A percentile compares a stretch with the other conserved stretches of the same genome.
Conservation (phyloP, 2,888 invertebrate genomes). For the Chymomyza procnemis region DNA sequence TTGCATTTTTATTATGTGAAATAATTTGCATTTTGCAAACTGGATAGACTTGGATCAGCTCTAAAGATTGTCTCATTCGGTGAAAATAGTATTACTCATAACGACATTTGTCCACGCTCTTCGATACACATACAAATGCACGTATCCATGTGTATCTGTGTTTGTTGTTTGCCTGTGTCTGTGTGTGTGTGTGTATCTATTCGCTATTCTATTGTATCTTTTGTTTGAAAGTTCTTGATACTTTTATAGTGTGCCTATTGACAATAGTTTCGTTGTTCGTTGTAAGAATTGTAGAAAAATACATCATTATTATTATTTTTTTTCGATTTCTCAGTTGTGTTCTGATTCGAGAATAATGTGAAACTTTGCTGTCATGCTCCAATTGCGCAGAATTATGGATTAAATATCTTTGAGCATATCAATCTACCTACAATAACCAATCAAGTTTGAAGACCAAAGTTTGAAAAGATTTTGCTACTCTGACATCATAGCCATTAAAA, state of each 20-base stretch:
- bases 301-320: not conserved
- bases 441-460: not conserved
- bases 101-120: not conserved
- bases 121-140: no score
- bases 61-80: not conserved
- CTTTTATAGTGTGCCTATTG: not conserved
- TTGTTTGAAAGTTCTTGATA: not conserved
- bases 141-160: not conserved
- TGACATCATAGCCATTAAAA: not conserved
- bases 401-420: not conserved
- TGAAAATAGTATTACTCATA: not conserved
- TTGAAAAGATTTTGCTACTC: not conserved
- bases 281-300: not conserved
- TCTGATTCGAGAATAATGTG: not conserved
- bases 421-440: not conserved
- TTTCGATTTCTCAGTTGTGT: not conserved
- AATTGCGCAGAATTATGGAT: not conserved
- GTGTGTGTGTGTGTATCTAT: not conserved
- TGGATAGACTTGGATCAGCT: not conserved
- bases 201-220: not conserved
- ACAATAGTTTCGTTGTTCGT: not conserved
- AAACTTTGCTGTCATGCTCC: conserved; percentile 2
- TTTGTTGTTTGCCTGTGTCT: not conserved
- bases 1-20: not conserved
- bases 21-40: not conserved